Evolutionary conservation across 2,113 vertebrate species (phyloP).

Genomic region (Mormyrus iriodes): DNA sequence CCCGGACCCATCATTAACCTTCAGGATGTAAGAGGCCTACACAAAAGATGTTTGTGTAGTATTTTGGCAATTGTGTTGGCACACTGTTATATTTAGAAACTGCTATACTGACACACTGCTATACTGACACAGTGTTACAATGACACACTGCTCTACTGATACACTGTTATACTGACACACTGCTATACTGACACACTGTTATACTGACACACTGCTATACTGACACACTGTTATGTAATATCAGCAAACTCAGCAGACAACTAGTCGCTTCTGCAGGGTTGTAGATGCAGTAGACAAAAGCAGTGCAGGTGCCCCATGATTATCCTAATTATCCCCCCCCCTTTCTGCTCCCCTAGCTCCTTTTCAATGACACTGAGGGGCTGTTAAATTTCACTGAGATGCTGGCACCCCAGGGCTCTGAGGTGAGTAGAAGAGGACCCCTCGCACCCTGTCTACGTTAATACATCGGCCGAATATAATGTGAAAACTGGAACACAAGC

Average conservation of each 20-base stretch:
- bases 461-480: not conserved
- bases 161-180: not conserved
- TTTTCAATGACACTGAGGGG: conserved; percentile 73
- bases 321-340: not conserved
- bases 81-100: not conserved
- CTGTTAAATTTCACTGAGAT: conserved; percentile 70
- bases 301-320: not conserved
- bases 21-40: conserved; percentile 63
- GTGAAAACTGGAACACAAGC: not conserved
- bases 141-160: not conserved
- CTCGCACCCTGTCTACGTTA: not conserved
- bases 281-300: not conserved
- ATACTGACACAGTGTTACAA: not conserved
- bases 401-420: conserved; percentile 59
- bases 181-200: not conserved
- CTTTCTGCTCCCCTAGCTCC: conserved; percentile 54
- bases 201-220: not conserved
- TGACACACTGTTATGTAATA: not conserved
- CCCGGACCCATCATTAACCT: conserved; percentile 68
- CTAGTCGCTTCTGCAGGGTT: not conserved
- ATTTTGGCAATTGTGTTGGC: not conserved
- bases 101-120: not conserved
- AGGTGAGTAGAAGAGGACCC: conserved; percentile 55
- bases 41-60: not conserved
- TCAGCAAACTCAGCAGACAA: not conserved